phyloP scores from a whole-genome alignment of 1,140 invertebrate species.

The Scaptomyza hsui region DNA sequence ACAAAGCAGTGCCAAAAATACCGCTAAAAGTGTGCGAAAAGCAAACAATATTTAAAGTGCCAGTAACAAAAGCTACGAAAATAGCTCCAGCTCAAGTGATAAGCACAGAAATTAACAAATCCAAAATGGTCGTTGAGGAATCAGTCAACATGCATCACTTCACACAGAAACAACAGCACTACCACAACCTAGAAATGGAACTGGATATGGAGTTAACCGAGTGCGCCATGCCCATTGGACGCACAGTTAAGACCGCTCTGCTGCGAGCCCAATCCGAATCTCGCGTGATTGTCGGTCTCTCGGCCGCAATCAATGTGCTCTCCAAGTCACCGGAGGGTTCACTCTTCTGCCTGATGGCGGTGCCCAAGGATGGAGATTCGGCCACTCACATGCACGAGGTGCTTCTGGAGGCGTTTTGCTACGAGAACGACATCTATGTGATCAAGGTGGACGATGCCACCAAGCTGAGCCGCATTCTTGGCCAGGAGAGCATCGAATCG shows the following conservation, averaged over 20 bases:
- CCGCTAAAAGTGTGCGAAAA: constrained; percentile 24
- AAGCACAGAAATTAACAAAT: constrained; percentile 53
- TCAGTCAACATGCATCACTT: constrained; percentile 64
- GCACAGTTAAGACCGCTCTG: constrained; percentile 85
- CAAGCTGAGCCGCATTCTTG: constrained; percentile 85
- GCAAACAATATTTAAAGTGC: constrained; percentile 42
- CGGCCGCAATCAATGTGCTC: constrained; percentile 86
- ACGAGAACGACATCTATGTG: constrained; percentile 88
- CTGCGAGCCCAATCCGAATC: constrained; percentile 86
- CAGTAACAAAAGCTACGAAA: constrained; percentile 54
- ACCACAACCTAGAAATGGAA: constrained; percentile 26
- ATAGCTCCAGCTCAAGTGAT: constrained; percentile 51
- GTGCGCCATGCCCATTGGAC: constrained; percentile 83
- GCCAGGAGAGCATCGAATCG: constrained; percentile 83
- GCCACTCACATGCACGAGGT: constrained; percentile 89
- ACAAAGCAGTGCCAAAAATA: constrained; percentile 46
- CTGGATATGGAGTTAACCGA: constrained; percentile 49
- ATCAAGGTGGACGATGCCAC: constrained; percentile 87
- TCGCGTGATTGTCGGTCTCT: constrained; percentile 86
- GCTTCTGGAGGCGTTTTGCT: constrained; percentile 88
- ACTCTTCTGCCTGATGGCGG: constrained; percentile 87
- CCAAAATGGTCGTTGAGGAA: constrained; percentile 82
- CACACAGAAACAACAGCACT: constrained; percentile 28
- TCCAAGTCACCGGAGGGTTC: constrained; percentile 86
- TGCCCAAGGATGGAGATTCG: constrained; percentile 86